Base-by-base conservation (phyloP, 2,113 vertebrate species). In the Grantiella picta region DNA sequence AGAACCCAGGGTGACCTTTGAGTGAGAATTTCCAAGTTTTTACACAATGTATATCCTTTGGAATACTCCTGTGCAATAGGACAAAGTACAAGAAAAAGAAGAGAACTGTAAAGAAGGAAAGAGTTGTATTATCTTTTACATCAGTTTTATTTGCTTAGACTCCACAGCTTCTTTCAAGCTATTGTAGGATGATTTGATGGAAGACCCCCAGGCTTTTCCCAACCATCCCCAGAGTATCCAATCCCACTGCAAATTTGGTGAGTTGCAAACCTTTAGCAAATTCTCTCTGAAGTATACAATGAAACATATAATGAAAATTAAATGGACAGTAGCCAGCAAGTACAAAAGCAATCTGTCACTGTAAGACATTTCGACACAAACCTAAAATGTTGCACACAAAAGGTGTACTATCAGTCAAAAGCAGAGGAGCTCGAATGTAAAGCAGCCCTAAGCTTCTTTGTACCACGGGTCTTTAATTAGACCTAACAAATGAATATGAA, bases 401-500 rank as follows among this genome's bases (percentile, higher is more conserved):
- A 95, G 87, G 75, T 78, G 31, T 49, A 59, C 82, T 92, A 92
- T 92, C 94, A 86, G 63, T 71, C 86, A 95, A 49, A 95, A 92
- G 53, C 95, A 97, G 82, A 82, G 40, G 63, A 82, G 65, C 25
- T 49, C 76, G 89, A 83, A 44, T 83, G 73, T 73, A 91, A 96
- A 85, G 52, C 65, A 93, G 50, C 56, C 53, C 36, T 64, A 77
- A 92, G 72, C 69, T 69, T 69, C 91, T 95, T 95, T 96, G 92
- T 91, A 63, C 21, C n/a, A 40, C 1, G 4, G 80, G 81, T 77
- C 83, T 96, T 95, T 95, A 96, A 95, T 96, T 96, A 97, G 81
- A 96, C 82, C 81, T 88, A 92, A 93, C 63, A 94, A 96, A 91
- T 77, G 86, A 97, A 96, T 86, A 59, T 60, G 70, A 93, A 87